Evolutionary conservation across 2,797 vertebrate species (phyloP).

Genomic region (Odontamblyopus lacepedii): DNA sequence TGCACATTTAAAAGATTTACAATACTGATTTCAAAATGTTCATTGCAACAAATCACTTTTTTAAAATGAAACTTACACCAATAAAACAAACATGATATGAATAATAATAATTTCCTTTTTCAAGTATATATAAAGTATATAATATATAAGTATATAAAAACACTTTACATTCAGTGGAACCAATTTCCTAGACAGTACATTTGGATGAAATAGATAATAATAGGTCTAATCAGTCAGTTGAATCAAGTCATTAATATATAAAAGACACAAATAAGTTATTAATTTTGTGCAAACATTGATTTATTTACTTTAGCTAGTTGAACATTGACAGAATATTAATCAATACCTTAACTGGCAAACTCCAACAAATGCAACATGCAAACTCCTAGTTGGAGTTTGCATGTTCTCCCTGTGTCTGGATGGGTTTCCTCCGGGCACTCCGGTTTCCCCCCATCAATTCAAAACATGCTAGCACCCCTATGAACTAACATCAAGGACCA

Average conservation of each 20-base stretch:
- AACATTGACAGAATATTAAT: neutral
- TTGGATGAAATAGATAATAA: neutral
- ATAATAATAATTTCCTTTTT: neutral
- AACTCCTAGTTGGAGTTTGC: too few relatives aligned
- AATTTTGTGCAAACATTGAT: constrained; percentile 34
- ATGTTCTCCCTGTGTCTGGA: too few relatives aligned
- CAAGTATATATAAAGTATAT: neutral
- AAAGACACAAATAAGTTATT: neutral
- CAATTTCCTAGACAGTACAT: too few relatives aligned
- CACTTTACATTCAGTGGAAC: neutral
- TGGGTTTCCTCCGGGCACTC: too few relatives aligned
- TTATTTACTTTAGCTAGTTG: neutral
- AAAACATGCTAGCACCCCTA: too few relatives aligned
- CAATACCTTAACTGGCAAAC: too few relatives aligned
- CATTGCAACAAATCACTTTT: neutral
- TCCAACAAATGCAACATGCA: too few relatives aligned
- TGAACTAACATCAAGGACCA: too few relatives aligned
- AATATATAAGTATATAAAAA: neutral
- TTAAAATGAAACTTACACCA: neutral
- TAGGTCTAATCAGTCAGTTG: too few relatives aligned
- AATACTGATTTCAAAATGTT: neutral
- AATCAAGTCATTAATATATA: neutral
- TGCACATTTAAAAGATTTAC: constrained; percentile 6
- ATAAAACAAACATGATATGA: neutral
- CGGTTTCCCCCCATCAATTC: too few relatives aligned